Conservation (phyloP, 2,113 vertebrate genomes). For the Thamnophis sirtalis region DNA sequence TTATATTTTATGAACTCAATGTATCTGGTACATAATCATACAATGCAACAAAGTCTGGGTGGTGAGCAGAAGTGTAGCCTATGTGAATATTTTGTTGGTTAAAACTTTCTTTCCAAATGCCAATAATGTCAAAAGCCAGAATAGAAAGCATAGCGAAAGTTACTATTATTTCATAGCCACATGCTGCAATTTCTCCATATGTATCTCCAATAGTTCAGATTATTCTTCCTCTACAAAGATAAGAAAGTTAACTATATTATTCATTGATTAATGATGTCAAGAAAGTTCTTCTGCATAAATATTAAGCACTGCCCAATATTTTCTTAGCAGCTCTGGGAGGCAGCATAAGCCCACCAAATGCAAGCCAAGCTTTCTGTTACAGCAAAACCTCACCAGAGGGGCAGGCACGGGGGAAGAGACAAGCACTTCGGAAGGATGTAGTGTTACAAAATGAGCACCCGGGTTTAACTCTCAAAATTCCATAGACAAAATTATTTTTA, state of each 20-base stretch:
- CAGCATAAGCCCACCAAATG: constrained; percentile 30
- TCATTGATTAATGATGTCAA: background rate
- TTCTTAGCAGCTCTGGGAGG: constrained; percentile 27
- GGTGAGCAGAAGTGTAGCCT: too few relatives aligned
- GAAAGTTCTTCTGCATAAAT: background rate
- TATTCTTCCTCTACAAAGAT: background rate
- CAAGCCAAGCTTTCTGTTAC: background rate
- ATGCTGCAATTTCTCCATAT: background rate
- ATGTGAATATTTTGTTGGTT: background rate
- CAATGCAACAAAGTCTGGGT: background rate
- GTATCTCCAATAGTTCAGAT: background rate
- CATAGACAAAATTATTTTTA: constrained; percentile 29
- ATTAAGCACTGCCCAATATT: constrained; percentile 6
- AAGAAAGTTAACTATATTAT: background rate
- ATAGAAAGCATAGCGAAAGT: background rate
- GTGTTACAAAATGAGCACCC: background rate
- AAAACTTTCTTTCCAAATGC: background rate
- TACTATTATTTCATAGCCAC: background rate
- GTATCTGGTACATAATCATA: background rate
- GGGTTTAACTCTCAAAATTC: background rate
- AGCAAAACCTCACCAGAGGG: background rate
- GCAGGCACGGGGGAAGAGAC: background rate
- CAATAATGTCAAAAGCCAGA: background rate
- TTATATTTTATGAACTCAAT: background rate
- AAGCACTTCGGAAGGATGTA: background rate